phyloP scores from a whole-genome alignment of 2,113 vertebrate genomes.

The Megaceryle maxima region DNA sequence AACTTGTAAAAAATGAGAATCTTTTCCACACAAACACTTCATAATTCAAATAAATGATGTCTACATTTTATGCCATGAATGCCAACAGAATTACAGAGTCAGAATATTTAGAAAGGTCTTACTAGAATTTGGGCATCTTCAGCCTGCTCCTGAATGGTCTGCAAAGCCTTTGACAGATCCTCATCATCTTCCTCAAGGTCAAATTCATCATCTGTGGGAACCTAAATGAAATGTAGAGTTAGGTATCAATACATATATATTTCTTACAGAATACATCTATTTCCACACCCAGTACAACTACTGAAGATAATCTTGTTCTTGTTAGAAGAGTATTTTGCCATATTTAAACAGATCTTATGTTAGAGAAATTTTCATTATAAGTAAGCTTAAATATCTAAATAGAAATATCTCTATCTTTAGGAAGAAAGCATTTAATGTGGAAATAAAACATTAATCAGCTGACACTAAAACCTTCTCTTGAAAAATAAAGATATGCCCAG shows the following conservation, averaged over 20 bases:
- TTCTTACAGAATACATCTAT: neutral
- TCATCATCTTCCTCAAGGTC: conserved; percentile 81
- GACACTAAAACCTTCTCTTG: neutral
- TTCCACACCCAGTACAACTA: neutral
- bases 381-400: neutral
- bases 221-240: conserved; percentile 46
- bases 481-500: neutral
- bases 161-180: conserved; percentile 76
- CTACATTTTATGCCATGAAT: neutral
- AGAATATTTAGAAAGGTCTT: conserved; percentile 22
- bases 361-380: neutral
- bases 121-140: conserved; percentile 62
- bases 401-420: neutral
- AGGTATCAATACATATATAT: neutral
- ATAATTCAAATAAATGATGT: neutral
- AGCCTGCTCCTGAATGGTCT: conserved; percentile 66
- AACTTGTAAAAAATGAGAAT: neutral
- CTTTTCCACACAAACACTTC: neutral
- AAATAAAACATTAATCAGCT: neutral
- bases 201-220: conserved; percentile 74
- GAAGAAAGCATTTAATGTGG: neutral
- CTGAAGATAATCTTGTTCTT: neutral
- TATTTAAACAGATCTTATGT: neutral
- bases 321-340: neutral
- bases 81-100: neutral